phyloP scores from a whole-genome alignment of 2,797 vertebrate genomes.

The Sebastes dallii region DNA sequence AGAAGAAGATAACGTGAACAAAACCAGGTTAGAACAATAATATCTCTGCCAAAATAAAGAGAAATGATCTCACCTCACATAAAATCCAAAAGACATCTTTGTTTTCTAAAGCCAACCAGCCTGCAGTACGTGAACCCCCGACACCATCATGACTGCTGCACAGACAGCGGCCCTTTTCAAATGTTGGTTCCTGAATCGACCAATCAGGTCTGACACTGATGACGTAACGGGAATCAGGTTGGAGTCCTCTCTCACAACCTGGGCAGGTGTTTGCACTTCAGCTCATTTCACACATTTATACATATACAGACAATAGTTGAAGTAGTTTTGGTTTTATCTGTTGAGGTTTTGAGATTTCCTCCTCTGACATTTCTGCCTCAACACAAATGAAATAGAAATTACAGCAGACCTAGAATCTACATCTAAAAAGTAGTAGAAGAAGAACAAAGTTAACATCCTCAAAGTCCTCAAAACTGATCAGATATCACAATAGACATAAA shows the following conservation, averaged over 20 bases:
- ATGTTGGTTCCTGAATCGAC: neutral
- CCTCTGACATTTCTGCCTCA: neutral
- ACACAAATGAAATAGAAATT: neutral
- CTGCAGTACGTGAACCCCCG: too few species aligned
- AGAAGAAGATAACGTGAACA: accelerated
- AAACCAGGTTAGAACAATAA: accelerated
- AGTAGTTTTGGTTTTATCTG: neutral
- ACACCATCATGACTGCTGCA: neutral
- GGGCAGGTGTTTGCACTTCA: slow-evolving; percentile 12
- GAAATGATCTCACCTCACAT: neutral
- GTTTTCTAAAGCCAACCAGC: neutral
- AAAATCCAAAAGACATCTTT: slow-evolving; percentile 24
- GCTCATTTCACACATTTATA: neutral
- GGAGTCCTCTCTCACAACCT: neutral
- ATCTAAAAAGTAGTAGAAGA: too few species aligned
- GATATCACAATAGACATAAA: too few species aligned
- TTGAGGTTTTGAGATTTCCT: neutral
- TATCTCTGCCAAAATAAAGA: accelerated
- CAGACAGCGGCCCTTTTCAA: neutral
- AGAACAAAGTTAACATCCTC: too few species aligned
- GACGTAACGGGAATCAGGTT: slow-evolving; percentile 2
- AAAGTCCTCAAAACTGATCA: too few species aligned
- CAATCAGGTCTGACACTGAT: neutral
- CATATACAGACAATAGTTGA: neutral
- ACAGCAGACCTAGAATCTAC: neutral